Evolutionary conservation across 2,888 invertebrate species (phyloP).

Genomic region (Acleris literana): DNA sequence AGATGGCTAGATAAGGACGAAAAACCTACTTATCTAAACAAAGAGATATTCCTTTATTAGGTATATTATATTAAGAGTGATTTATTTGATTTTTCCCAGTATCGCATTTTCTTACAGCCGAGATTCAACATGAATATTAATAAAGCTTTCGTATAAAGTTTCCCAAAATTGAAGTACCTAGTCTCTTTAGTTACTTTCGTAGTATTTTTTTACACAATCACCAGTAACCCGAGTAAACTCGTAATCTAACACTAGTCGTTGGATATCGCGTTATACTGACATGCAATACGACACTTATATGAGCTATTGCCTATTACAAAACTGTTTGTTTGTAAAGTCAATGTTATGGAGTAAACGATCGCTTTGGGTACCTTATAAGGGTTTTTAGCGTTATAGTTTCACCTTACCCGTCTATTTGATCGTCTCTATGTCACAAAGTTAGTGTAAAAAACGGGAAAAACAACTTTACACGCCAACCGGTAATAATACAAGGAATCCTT

Average conservation of each 20-base stretch:
- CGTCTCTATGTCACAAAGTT: too few relatives aligned
- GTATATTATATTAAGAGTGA: too few relatives aligned
- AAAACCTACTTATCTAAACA: neutral
- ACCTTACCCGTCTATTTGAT: too few relatives aligned
- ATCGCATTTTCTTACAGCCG: neutral
- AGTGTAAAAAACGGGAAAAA: too few relatives aligned
- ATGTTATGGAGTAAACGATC: neutral
- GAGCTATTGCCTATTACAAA: constrained; percentile 23
- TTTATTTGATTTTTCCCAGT: neutral
- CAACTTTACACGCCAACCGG: too few relatives aligned
- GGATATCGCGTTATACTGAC: constrained; percentile 34
- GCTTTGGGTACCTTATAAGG: too few relatives aligned
- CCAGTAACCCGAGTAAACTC: constrained; percentile 6
- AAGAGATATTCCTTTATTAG: neutral
- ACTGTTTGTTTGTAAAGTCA: constrained; percentile 12
- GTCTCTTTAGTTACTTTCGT: neutral
- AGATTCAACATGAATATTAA: constrained; percentile 1
- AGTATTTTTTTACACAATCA: constrained; percentile 25
- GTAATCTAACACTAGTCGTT: constrained; percentile 27
- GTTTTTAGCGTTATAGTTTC: too few relatives aligned
- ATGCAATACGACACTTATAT: constrained; percentile 29
- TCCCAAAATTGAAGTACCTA: too few relatives aligned
- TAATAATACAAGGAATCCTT: too few relatives aligned
- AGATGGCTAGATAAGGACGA: neutral
- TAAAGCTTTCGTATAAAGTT: too few relatives aligned